Base-by-base conservation (phyloP, 2,888 invertebrate species). In the Lumbricus terrestris region DNA sequence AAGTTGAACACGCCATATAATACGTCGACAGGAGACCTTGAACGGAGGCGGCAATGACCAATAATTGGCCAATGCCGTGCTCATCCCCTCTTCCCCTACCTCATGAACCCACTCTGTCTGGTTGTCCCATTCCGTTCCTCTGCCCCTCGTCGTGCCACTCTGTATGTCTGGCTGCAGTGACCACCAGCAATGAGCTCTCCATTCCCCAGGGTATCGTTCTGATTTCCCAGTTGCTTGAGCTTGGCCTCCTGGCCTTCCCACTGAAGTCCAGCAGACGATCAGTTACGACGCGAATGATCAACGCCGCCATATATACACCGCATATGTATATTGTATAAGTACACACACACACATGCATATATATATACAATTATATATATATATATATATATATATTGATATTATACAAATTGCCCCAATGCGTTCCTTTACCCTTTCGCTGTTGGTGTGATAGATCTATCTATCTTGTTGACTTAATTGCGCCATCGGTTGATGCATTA, bases 271-370 rank as follows among this genome's bases (percentile, higher is more conserved):
- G 15, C 15, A 40, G 11, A n/a, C 29, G 69, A 69, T 69, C 69
- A 69, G 69, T 69, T 69, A 69, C 69, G 69, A 69, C n/a, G 69
- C 69, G n/a, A 69, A 69, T 69, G 69, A n/a, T 69, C 69, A 69
- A n/a, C 69, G 8, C 69, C 29, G 69, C 69, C 69, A 8, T n/a
- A 69, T 69, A n/a, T 11, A n/a, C 69, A 69, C 11, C 69, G 8
- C 29, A n/a, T n/a, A n/a, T n/a, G n/a, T n/a, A n/a, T n/a, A n/a
- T n/a, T n/a, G n/a, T n/a, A n/a, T n/a, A n/a, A n/a, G n/a, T n/a
- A n/a, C n/a, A n/a, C n/a, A n/a, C n/a, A n/a, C n/a, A n/a, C n/a
- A n/a, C 29, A 29, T 16, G 16, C 29, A 6, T 11, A 11, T 69
- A 69, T 11, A 69, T 69, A 69, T 13, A n/a, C n/a, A n/a, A n/a